A percentile compares a stretch with the other conserved stretches of the same genome.
These are phyloP conservation scores for Gastracanthus pulcherrimus DNA, from an alignment of 2,888 invertebrate genomes.

Conservation along the genomic window DNA sequence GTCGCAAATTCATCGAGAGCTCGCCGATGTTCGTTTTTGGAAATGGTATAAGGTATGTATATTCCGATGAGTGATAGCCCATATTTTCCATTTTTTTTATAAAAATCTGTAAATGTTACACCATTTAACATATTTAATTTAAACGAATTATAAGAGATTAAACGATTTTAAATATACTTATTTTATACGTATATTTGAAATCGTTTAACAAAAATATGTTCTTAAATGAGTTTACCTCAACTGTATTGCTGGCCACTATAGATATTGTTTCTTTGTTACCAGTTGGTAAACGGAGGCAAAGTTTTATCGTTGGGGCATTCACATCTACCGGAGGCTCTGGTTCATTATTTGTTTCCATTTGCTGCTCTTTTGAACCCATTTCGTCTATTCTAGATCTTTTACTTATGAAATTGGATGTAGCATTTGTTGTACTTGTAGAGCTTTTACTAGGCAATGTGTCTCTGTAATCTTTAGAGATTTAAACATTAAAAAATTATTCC, in stretches of 20 bases:
- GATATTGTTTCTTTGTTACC: constrained; percentile 73
- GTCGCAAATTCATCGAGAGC: constrained; percentile 67
- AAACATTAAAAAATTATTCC: not conserved
- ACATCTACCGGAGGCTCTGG: constrained; percentile 56
- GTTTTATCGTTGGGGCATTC: constrained; percentile 69
- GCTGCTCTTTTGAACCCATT: constrained; percentile 59
- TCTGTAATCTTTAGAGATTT: constrained; percentile 41
- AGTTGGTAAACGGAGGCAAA: constrained; percentile 73
- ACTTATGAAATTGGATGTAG: constrained; percentile 66
- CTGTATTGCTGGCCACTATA: constrained; percentile 71
- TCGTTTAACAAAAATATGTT: too few relatives aligned
- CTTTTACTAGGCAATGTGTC: constrained; percentile 60
- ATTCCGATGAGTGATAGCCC: constrained; percentile 71
- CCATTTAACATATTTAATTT: not conserved
- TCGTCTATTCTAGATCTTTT: constrained; percentile 72
- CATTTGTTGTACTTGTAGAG: constrained; percentile 62
- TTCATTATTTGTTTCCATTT: constrained; percentile 49
- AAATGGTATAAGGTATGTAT: constrained; percentile 73
- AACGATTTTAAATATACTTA: not conserved
- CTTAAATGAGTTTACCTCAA: constrained; percentile 72
- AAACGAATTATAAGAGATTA: not conserved
- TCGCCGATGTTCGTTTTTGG: constrained; percentile 74
- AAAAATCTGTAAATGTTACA: constrained; percentile 66
- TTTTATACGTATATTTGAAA: too few relatives aligned
- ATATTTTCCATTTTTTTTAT: constrained; percentile 72